Percentiles rank a stretch among this genome's conserved stretches.
Evolutionary conservation across 2,797 vertebrate species (phyloP).

Genomic region (Fratercula arctica): DNA sequence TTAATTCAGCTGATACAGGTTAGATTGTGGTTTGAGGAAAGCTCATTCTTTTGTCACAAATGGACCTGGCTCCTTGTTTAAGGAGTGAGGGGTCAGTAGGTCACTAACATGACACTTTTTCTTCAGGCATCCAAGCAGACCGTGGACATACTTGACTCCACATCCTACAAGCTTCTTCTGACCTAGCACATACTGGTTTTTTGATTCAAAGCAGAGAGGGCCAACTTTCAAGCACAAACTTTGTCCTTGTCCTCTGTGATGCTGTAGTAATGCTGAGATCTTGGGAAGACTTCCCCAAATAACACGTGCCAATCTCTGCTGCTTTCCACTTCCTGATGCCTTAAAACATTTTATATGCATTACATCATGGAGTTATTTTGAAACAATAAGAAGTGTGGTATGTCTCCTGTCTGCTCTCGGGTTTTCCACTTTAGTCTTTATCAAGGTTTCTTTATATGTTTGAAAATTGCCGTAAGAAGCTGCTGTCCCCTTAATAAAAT

Average conservation of each 20-base stretch:
- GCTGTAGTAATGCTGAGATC: background rate
- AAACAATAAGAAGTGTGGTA: conserved; percentile 4
- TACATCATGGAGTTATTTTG: conserved; percentile 27
- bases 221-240: background rate
- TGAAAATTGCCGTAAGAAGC: conserved; percentile 51
- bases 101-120: background rate
- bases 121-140: background rate
- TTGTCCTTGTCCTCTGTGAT: background rate
- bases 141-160: background rate
- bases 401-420: background rate
- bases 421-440: conserved; percentile 28
- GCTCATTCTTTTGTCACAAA: background rate
- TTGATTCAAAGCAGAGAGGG: background rate
- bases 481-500: conserved; percentile 23
- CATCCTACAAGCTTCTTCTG: background rate
- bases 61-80: background rate
- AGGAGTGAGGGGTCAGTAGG: background rate
- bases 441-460: conserved; percentile 7
- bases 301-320: background rate
- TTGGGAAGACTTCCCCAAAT: background rate
- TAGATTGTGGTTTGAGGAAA: background rate
- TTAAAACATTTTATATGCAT: conserved; percentile 18
- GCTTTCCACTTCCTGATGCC: background rate
- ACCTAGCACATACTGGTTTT: background rate
- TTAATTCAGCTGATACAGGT: background rate